Conservation (phyloP, 2,888 invertebrate species). For the Dicyrtomina minuta region DNA sequence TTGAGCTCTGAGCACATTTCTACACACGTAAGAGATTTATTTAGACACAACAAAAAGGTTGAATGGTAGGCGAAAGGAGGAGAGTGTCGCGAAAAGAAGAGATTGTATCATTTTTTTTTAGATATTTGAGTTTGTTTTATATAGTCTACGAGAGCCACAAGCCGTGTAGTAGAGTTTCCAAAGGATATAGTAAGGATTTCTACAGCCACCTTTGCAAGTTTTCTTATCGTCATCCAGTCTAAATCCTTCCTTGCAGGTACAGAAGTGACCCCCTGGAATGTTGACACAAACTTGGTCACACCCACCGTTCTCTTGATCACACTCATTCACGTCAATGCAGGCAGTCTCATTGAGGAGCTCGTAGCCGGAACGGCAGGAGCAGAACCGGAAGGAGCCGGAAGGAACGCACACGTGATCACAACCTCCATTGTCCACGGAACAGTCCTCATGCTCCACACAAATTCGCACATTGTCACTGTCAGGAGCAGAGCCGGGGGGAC, state of each 20-base stretch:
- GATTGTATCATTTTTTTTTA: neutral
- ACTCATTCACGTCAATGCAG: slow-evolving; percentile 67
- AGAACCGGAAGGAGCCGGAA: slow-evolving; percentile 59
- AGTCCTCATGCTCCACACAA: slow-evolving; percentile 55
- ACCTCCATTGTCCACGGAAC: slow-evolving; percentile 60
- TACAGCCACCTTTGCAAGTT: slow-evolving; percentile 54
- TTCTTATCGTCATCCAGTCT: slow-evolving; percentile 58
- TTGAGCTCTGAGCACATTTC: neutral
- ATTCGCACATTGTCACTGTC: slow-evolving; percentile 52
- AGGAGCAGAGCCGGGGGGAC: slow-evolving; percentile 58
- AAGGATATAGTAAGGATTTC: neutral
- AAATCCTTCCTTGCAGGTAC: slow-evolving; percentile 65
- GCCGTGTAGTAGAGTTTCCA: slow-evolving; percentile 5
- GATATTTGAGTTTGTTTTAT: neutral
- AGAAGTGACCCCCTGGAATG: slow-evolving; percentile 59
- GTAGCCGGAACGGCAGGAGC: slow-evolving; percentile 59
- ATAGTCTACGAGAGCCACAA: neutral
- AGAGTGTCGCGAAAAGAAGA: neutral
- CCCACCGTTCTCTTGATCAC: slow-evolving; percentile 61
- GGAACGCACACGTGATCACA: slow-evolving; percentile 65
- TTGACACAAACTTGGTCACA: slow-evolving; percentile 64
- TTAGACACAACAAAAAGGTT: neutral
- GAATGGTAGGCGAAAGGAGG: slow-evolving; percentile 6
- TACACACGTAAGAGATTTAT: neutral
- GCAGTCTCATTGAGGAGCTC: slow-evolving; percentile 56